Evolutionary conservation across 2,888 invertebrate species (phyloP).

Genomic region (Leucoma salicis): DNA sequence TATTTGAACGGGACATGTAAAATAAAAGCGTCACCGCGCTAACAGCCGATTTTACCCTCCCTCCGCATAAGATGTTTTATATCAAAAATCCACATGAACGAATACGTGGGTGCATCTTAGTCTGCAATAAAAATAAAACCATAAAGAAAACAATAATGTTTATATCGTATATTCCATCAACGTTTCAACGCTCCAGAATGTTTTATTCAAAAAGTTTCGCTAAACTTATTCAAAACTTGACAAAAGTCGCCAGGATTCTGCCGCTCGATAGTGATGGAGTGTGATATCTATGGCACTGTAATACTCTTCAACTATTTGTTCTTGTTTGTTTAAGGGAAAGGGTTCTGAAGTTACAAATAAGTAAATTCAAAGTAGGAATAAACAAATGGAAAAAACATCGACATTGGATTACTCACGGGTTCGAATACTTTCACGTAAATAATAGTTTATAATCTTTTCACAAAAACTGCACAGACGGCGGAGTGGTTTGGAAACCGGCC

Average conservation of each 20-base stretch:
- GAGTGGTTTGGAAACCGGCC: too few relatives aligned
- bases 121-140: neutral
- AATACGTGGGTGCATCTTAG: too few relatives aligned
- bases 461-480: too few relatives aligned
- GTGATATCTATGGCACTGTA: slow-evolving; percentile 1
- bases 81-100: too few relatives aligned
- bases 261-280: slow-evolving; percentile 14
- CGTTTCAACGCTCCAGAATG: slow-evolving; percentile 23
- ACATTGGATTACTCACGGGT: too few relatives aligned
- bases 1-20: too few relatives aligned
- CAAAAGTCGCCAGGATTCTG: slow-evolving; percentile 16
- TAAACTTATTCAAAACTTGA: slow-evolving; percentile 22
- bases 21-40: too few relatives aligned
- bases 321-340: neutral
- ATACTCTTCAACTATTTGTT: neutral
- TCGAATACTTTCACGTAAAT: too few relatives aligned
- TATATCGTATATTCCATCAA: slow-evolving; percentile 14
- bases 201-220: slow-evolving; percentile 28
- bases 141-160: slow-evolving; percentile 20
- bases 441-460: too few relatives aligned
- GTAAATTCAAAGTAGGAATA: neutral
- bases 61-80: too few relatives aligned
- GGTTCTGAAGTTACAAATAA: neutral
- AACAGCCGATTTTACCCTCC: too few relatives aligned
- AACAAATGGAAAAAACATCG: too few relatives aligned